Percentiles rank a stretch among this genome's conserved stretches.
phyloP scores from a whole-genome alignment of 35 echinoderm and acorn worm species.

The Eucidaris tribuloides region DNA sequence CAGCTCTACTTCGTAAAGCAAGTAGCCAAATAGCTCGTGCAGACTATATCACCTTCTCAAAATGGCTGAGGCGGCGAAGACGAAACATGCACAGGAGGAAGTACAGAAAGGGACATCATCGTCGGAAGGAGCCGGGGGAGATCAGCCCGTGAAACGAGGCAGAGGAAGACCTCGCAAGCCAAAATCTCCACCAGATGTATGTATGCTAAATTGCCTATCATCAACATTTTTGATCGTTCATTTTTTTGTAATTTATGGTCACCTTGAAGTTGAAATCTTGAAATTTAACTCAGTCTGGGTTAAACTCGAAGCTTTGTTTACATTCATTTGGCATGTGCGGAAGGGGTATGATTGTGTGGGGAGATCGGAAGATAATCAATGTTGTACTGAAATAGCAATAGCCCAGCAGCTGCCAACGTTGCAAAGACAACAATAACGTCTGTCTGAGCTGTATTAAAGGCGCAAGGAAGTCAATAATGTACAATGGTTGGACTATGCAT shows the following conservation, averaged over 20 bases:
- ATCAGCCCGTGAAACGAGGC: conserved; percentile 5
- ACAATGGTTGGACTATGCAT: too few species aligned
- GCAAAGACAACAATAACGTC: too few species aligned
- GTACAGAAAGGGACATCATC: neutral
- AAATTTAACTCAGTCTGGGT: neutral
- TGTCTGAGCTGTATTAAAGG: too few species aligned
- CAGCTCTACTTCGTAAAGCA: too few species aligned
- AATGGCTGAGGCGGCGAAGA: neutral
- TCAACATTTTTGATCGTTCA: too few species aligned
- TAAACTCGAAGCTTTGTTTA: too few species aligned
- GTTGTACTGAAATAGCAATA: neutral
- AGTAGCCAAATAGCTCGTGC: too few species aligned
- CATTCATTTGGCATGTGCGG: neutral
- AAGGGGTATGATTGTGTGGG: neutral
- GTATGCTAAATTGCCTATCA: too few species aligned
- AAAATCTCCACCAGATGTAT: neutral
- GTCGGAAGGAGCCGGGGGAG: neutral
- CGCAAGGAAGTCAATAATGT: too few species aligned
- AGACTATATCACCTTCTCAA: neutral
- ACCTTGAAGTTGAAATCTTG: neutral
- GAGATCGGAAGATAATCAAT: neutral
- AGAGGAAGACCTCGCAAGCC: conserved; percentile 16
- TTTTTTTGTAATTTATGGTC: neutral
- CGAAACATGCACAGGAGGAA: too few species aligned
- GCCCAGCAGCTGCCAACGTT: too few species aligned